These are phyloP conservation scores for Labeo calbasu DNA, from an alignment of 2,797 vertebrate species.

Conservation along the genomic window DNA sequence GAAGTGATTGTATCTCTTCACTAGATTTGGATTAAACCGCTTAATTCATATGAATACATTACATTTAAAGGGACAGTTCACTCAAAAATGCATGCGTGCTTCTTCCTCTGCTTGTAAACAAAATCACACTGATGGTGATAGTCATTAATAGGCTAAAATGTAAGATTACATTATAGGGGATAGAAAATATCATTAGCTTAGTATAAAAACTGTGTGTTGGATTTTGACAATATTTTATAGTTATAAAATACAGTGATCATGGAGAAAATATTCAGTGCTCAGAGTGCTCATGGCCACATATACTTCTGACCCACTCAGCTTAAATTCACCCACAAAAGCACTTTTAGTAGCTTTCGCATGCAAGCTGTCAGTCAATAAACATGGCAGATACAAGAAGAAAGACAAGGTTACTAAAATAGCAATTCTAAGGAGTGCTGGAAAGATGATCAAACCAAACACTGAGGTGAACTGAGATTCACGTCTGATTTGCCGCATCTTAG, in stretches of 20 bases:
- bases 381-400: background rate
- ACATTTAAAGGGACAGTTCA: too few species aligned
- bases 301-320: background rate
- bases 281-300: background rate
- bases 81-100: too few species aligned
- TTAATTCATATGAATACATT: too few species aligned
- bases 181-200: background rate
- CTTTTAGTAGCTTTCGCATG: conserved; percentile 7
- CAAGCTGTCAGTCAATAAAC: background rate
- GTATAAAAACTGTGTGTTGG: background rate
- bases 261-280: background rate
- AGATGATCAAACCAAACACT: background rate
- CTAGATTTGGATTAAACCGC: too few species aligned
- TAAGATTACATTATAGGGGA: background rate
- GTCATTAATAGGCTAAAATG: background rate
- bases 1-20: background rate
- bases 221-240: background rate
- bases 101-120: background rate
- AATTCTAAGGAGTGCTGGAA: background rate
- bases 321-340: background rate
- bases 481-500: background rate
- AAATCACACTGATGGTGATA: background rate
- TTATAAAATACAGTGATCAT: background rate
- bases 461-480: background rate
- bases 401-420: background rate